phyloP scores from a whole-genome alignment of 2,888 invertebrate species.

The Andrena haemorrhoa region DNA sequence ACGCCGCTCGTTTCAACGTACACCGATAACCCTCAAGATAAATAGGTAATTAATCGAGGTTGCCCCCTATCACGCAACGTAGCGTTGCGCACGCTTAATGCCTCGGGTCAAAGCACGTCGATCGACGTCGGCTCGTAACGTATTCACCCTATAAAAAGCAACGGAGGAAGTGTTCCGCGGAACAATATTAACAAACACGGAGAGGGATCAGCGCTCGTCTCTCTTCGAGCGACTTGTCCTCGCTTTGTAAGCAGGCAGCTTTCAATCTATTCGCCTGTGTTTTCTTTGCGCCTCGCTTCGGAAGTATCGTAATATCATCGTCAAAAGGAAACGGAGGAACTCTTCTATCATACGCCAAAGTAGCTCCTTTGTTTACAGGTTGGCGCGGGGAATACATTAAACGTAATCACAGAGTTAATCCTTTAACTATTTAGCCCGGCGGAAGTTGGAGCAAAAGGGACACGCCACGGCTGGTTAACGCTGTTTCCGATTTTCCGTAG shows the following conservation, averaged over 20 bases:
- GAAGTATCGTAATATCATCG: constrained; percentile 36
- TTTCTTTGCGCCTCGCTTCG: constrained; percentile 17
- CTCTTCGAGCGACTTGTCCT: constrained; percentile 14
- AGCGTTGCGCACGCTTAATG: constrained; percentile 60
- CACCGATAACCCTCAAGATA: constrained; percentile 62
- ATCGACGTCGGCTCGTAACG: constrained; percentile 34
- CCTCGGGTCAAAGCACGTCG: constrained; percentile 58
- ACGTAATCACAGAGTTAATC: neutral
- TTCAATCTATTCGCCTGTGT: constrained; percentile 29
- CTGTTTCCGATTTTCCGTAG: too few species aligned
- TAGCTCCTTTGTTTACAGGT: neutral
- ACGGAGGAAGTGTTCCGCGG: constrained; percentile 29
- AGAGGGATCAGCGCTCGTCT: constrained; percentile 13
- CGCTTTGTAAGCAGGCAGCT: constrained; percentile 41
- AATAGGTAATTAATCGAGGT: constrained; percentile 65
- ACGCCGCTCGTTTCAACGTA: constrained; percentile 50
- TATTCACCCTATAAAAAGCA: constrained; percentile 50
- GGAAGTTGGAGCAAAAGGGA: too few species aligned
- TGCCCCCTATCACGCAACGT: constrained; percentile 58
- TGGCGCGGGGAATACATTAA: constrained; percentile 2
- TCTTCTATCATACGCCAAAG: neutral
- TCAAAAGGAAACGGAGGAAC: constrained; percentile 14
- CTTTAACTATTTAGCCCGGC: too few species aligned
- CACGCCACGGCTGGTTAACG: too few species aligned
- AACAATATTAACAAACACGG: constrained; percentile 40